phyloP scores from a whole-genome alignment of 2,797 vertebrate species.

The Graptemys geographica region DNA sequence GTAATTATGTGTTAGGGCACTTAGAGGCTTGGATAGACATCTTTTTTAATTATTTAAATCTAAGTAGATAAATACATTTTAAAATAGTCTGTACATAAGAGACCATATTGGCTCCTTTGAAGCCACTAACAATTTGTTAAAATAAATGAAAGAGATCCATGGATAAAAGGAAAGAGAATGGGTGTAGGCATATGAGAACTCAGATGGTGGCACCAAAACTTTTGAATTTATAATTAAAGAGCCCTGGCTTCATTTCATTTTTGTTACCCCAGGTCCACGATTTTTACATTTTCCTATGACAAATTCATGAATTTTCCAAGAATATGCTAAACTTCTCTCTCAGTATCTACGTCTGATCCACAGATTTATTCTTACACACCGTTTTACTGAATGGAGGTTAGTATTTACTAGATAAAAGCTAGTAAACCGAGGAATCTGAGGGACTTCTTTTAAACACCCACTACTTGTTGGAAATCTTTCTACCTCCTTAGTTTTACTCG shows the following conservation, averaged over 20 bases:
- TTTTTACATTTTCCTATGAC: neutral
- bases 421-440: neutral
- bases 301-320: neutral
- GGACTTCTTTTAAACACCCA: neutral
- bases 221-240: neutral
- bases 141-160: neutral
- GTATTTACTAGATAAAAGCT: neutral
- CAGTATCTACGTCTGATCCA: neutral
- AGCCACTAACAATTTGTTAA: neutral
- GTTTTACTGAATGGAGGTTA: neutral
- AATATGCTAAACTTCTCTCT: neutral
- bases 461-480: neutral
- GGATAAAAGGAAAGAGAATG: neutral
- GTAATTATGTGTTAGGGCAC: neutral
- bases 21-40: neutral
- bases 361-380: neutral
- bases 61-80: neutral
- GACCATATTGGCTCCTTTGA: neutral
- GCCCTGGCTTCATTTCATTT: neutral
- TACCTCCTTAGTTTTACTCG: neutral
- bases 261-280: neutral
- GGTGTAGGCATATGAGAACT: neutral
- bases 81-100: neutral
- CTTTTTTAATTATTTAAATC: neutral
- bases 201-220: neutral